phyloP scores from a whole-genome alignment of 2,113 vertebrate genomes.

The Oxyruncus cristatus region DNA sequence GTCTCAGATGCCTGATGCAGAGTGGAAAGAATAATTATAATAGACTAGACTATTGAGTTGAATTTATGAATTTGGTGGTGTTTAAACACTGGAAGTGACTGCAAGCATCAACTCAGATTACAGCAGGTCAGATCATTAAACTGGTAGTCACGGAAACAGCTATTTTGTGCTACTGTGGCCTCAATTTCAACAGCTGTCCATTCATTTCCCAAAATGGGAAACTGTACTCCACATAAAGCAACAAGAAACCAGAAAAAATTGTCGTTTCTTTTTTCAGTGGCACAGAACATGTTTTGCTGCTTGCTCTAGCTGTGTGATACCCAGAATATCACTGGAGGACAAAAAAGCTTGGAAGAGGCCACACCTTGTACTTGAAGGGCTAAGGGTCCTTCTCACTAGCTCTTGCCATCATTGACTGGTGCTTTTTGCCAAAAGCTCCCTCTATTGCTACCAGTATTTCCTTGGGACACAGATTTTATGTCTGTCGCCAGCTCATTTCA shows the following conservation, averaged over 20 bases:
- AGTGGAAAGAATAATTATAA: neutral
- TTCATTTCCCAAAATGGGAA: neutral
- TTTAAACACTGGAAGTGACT: neutral
- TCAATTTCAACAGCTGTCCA: neutral
- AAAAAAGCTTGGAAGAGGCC: neutral
- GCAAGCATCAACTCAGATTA: neutral
- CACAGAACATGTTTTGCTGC: fast-evolving
- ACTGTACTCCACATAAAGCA: neutral
- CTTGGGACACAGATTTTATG: neutral
- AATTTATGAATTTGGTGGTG: neutral
- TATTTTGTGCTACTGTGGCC: neutral
- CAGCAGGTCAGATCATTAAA: neutral
- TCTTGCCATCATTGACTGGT: neutral
- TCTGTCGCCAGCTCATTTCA: neutral
- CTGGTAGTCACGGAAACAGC: neutral
- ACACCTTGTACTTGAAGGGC: neutral
- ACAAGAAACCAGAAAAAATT: neutral
- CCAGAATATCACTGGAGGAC: fast-evolving
- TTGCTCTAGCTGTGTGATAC: neutral
- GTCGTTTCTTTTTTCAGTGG: neutral
- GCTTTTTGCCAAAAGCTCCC: neutral
- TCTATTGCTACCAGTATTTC: neutral
- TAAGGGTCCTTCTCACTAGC: neutral
- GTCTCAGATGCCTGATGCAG: neutral
- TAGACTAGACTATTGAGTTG: neutral